Evolutionary conservation across 2,797 vertebrate genomes (phyloP).

Genomic region (Tapirus indicus): DNA sequence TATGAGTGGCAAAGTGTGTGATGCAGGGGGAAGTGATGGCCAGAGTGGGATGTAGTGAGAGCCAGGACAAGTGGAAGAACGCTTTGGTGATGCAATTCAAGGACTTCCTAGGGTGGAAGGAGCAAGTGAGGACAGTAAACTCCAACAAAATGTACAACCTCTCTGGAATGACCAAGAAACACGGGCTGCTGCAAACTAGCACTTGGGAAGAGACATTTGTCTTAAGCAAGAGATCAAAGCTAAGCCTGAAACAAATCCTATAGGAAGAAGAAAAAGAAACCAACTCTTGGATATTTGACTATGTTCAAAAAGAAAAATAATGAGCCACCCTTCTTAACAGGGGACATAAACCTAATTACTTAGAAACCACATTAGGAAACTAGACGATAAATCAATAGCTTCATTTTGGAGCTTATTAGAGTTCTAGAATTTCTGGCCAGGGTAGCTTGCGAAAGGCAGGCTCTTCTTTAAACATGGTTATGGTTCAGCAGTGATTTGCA

Average conservation of each 20-base stretch:
- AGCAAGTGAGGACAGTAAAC: not conserved
- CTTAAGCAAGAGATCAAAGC: not conserved
- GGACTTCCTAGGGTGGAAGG: not conserved
- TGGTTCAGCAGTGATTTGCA: conserved; percentile 65
- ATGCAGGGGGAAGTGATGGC: not conserved
- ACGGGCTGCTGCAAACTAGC: not conserved
- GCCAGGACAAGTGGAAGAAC: not conserved
- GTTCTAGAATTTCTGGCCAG: conserved; percentile 52
- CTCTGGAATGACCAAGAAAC: not conserved
- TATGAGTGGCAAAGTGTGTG: not conserved
- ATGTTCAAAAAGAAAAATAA: conserved; percentile 23
- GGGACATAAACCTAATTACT: conserved; percentile 58
- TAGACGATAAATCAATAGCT: conserved; percentile 28
- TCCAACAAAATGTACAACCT: not conserved
- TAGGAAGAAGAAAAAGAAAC: conserved; percentile 5
- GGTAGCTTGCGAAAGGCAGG: conserved; percentile 36
- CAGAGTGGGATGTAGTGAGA: not conserved
- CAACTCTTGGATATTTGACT: conserved; percentile 20
- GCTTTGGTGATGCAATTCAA: conserved; percentile 22
- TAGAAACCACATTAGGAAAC: conserved; percentile 38
- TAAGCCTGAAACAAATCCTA: conserved; percentile 20
- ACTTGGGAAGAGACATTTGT: not conserved
- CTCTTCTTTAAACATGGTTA: conserved; percentile 54
- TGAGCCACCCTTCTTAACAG: conserved; percentile 15
- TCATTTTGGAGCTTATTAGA: conserved; percentile 62